A percentile compares a stretch with the other conserved stretches of the same genome.
These are phyloP conservation scores for Cyrtorhinus lividipennis DNA, from an alignment of 1,140 invertebrate genomes.

Conservation along the genomic window DNA sequence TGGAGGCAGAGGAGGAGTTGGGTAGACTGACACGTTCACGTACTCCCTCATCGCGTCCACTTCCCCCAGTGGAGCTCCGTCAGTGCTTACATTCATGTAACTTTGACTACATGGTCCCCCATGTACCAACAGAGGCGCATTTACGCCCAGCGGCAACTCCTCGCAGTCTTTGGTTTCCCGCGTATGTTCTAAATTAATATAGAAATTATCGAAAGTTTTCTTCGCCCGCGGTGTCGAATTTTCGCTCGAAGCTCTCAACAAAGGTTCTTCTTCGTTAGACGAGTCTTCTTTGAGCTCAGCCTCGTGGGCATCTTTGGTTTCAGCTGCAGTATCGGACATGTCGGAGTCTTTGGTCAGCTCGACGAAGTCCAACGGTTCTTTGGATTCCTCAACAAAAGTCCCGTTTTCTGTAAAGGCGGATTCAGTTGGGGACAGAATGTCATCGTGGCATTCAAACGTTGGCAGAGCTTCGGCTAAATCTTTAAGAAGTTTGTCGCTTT, in stretches of 20 bases:
- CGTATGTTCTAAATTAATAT: neutral
- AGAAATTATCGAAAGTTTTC: neutral
- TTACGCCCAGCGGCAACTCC: neutral
- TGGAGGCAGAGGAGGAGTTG: conserved; percentile 14
- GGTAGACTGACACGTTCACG: conserved; percentile 14
- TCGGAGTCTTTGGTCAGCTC: conserved; percentile 11
- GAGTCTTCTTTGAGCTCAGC: neutral
- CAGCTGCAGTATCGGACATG: conserved; percentile 4
- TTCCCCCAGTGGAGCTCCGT: neutral
- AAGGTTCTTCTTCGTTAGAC: neutral
- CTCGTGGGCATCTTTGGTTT: conserved; percentile 11
- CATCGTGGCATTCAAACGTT: conserved; percentile 3
- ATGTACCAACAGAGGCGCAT: no score
- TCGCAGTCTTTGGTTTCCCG: neutral
- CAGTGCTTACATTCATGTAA: conserved; percentile 11
- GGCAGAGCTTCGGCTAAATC: conserved; percentile 10
- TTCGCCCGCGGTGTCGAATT: no score
- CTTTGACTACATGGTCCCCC: no score
- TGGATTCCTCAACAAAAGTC: neutral
- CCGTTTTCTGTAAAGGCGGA: conserved; percentile 12
- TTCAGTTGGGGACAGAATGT: conserved; percentile 16
- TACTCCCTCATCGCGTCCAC: conserved; percentile 4
- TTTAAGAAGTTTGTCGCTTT: conserved; percentile 16
- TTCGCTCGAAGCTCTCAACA: neutral
- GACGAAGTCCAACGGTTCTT: neutral